These are phyloP conservation scores for Caiman crocodilus DNA, from an alignment of 2,797 vertebrate genomes.

Conservation along the genomic window DNA sequence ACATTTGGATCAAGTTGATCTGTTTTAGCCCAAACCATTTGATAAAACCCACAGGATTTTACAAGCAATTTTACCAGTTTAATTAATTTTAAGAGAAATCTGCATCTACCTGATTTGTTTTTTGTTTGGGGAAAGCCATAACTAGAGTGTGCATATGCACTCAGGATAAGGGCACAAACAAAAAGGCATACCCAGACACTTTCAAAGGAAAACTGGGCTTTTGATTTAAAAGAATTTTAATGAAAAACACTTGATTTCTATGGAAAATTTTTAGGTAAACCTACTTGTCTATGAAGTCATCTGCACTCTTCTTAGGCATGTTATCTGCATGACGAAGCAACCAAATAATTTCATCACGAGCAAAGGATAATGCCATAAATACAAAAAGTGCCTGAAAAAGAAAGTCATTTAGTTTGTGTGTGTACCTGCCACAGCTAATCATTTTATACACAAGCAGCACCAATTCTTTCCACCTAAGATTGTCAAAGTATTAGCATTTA, in stretches of 20 bases:
- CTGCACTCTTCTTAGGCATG: conserved; percentile 98
- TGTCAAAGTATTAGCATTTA: neutral
- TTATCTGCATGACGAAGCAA: conserved; percentile 97
- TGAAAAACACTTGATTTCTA: neutral
- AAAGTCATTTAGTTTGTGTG: neutral
- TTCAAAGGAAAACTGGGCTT: neutral
- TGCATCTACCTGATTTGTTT: neutral
- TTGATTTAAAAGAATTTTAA: neutral
- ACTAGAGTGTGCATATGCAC: too few relatives aligned
- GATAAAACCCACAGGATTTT: neutral
- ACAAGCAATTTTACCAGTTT: neutral
- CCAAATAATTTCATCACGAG: conserved; percentile 99
- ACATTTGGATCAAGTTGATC: neutral
- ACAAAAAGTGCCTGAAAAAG: conserved; percentile 93
- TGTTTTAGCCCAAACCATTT: neutral
- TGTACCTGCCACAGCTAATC: neutral
- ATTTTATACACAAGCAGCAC: neutral
- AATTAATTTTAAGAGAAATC: neutral
- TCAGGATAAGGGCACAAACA: neutral
- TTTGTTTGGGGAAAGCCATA: neutral
- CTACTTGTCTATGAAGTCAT: conserved; percentile 99
- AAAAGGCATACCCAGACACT: neutral
- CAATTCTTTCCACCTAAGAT: neutral
- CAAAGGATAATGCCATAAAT: conserved; percentile 98
- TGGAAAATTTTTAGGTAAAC: conserved; percentile 19